These are phyloP conservation scores for Drosophila repleta DNA, from an alignment of 1,140 invertebrate species.

Conservation along the genomic window DNA sequence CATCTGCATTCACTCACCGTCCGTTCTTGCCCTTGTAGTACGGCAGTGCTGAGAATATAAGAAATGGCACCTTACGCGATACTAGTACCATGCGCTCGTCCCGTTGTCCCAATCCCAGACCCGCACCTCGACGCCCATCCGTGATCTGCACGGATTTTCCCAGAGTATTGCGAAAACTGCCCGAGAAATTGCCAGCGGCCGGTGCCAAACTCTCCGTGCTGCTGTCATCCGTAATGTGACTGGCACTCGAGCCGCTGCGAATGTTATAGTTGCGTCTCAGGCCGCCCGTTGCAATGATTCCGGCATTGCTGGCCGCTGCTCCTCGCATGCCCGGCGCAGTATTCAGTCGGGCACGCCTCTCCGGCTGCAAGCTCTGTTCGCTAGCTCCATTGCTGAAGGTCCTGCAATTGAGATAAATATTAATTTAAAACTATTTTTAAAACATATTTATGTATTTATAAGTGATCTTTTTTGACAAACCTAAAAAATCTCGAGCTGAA, in stretches of 20 bases:
- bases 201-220: slow-evolving; percentile 80
- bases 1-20: slow-evolving; percentile 85
- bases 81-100: slow-evolving; percentile 91
- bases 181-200: slow-evolving; percentile 80
- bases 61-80: slow-evolving; percentile 90
- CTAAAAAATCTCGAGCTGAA: too few relatives aligned
- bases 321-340: slow-evolving; percentile 78
- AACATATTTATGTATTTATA: too few relatives aligned
- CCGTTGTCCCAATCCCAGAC: slow-evolving; percentile 47
- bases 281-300: slow-evolving; percentile 47
- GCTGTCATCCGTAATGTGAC: slow-evolving; percentile 79
- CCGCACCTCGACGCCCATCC: slow-evolving; percentile 48
- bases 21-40: slow-evolving; percentile 89
- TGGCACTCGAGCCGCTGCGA: slow-evolving; percentile 72
- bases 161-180: slow-evolving; percentile 79
- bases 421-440: neutral
- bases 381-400: slow-evolving; percentile 82
- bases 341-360: slow-evolving; percentile 76
- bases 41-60: slow-evolving; percentile 92
- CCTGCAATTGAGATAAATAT: slow-evolving; percentile 41
- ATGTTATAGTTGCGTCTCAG: slow-evolving; percentile 75
- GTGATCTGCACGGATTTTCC: slow-evolving; percentile 86
- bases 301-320: slow-evolving; percentile 33
- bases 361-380: slow-evolving; percentile 70
- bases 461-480: too few relatives aligned